Percentiles rank a stretch among this genome's conserved stretches.
Conservation (phyloP, 1,140 invertebrate species). For the Drosophila nigromelanica region DNA sequence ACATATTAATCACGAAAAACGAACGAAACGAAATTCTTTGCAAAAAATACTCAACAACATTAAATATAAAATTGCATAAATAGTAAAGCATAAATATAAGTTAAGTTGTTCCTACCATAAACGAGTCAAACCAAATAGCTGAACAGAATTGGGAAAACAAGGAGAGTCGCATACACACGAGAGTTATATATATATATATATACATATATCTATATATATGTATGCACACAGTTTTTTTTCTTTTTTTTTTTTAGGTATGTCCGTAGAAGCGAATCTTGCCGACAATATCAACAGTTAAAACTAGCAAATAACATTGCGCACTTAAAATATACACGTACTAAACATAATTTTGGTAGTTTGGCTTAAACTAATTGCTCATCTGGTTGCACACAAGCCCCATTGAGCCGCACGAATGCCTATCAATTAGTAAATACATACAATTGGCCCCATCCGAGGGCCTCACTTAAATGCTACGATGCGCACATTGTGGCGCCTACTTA, state of each 20-base stretch:
- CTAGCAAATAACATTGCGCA: conserved; percentile 48
- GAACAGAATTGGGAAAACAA: conserved; percentile 2
- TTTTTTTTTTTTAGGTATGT: background rate
- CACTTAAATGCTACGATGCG: conserved; percentile 62
- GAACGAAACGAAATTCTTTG: conserved; percentile 11
- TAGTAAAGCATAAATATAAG: conserved; percentile 29
- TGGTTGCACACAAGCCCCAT: conserved; percentile 28
- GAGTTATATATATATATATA: background rate
- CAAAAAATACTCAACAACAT: conserved; percentile 25
- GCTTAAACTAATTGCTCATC: conserved; percentile 66
- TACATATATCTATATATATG: no score
- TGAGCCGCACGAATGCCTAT: conserved; percentile 52
- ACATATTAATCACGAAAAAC: conserved; percentile 30
- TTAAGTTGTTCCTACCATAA: conserved; percentile 5
- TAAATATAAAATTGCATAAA: conserved; percentile 26
- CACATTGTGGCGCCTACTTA: conserved; percentile 44
- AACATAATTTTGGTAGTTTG: conserved; percentile 76
- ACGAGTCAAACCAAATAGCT: conserved; percentile 15
- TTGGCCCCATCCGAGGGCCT: conserved; percentile 7
- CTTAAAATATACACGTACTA: conserved; percentile 63
- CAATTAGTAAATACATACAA: conserved; percentile 73
- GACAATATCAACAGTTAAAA: conserved; percentile 37
- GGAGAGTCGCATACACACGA: conserved; percentile 9
- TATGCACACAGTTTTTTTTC: background rate
- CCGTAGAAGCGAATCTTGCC: conserved; percentile 5